phyloP scores from a whole-genome alignment of 2,888 invertebrate genomes.

The Chrysina gloriosa region DNA sequence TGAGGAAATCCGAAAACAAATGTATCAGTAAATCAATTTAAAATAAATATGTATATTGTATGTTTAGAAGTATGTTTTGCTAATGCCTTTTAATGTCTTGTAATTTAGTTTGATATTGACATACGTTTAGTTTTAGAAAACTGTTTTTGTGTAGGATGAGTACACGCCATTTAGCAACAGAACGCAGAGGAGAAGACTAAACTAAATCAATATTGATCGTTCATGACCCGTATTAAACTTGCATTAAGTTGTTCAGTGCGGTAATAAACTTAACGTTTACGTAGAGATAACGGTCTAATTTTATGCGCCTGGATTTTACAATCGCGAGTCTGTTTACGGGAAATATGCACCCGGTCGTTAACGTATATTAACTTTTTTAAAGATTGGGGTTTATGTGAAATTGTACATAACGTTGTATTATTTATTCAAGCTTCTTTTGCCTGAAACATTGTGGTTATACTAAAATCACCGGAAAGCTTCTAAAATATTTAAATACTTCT shows the following conservation, averaged over 20 bases:
- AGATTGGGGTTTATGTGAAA: conserved; percentile 32
- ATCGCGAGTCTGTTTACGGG: conserved; percentile 33
- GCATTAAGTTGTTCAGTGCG: conserved; percentile 31
- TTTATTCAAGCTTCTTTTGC: not conserved
- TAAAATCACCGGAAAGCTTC: not conserved
- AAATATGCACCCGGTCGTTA: conserved; percentile 32
- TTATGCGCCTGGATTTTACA: conserved; percentile 34
- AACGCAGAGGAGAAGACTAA: conserved; percentile 4
- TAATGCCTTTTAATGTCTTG: no score
- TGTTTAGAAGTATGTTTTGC: no score
- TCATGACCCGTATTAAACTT: conserved; percentile 36
- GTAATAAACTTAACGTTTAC: conserved; percentile 34
- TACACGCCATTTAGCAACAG: no score
- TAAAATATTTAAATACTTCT: not conserved
- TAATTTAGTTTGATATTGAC: no score
- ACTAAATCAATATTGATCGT: conserved; percentile 31
- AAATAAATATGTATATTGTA: no score
- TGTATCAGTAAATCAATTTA: no score
- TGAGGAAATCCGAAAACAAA: no score
- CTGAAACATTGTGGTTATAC: conserved; percentile 13
- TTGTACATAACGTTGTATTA: conserved; percentile 26
- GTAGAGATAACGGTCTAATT: conserved; percentile 37
- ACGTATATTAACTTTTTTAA: conserved; percentile 32
- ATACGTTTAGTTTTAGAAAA: no score
- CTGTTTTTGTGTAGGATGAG: no score